Conservation (phyloP, 2,888 invertebrate genomes). For the Atethmia centrago region DNA sequence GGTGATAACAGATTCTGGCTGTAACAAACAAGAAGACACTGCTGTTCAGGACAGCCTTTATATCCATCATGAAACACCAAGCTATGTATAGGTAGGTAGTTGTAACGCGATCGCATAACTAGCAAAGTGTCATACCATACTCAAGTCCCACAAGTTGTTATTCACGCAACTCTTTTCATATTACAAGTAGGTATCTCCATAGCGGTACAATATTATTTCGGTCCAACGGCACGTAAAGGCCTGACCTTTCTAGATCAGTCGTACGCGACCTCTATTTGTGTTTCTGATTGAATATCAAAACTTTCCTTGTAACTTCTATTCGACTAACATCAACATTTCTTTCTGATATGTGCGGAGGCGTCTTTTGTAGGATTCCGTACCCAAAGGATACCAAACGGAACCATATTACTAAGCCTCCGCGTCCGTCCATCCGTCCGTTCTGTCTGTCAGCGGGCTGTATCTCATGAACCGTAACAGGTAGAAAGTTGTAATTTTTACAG, state of each 20-base stretch:
- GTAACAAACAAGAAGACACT: background rate
- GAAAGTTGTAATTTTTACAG: too few relatives aligned
- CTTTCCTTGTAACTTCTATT: slow-evolving; percentile 27
- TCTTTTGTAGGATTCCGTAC: background rate
- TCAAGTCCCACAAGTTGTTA: slow-evolving; percentile 22
- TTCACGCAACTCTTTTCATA: slow-evolving; percentile 26
- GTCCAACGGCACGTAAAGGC: slow-evolving; percentile 8
- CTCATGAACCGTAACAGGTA: too few relatives aligned
- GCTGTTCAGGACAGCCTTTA: background rate
- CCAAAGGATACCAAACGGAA: too few relatives aligned
- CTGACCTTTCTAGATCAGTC: slow-evolving; percentile 38
- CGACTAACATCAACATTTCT: slow-evolving; percentile 24
- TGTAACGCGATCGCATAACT: background rate
- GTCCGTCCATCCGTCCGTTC: too few relatives aligned
- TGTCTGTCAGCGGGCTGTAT: too few relatives aligned
- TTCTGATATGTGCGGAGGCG: slow-evolving; percentile 15
- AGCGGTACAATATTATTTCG: slow-evolving; percentile 38
- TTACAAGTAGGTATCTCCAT: slow-evolving; percentile 8
- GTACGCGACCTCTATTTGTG: slow-evolving; percentile 21
- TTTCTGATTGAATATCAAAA: slow-evolving; percentile 56
- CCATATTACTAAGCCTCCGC: too few relatives aligned
- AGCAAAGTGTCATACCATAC: slow-evolving; percentile 1
- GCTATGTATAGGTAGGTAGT: too few relatives aligned
- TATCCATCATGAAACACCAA: background rate
- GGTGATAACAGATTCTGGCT: too few relatives aligned